These are phyloP conservation scores for Catharus fuscescens DNA, from an alignment of 2,113 vertebrate species.

Conservation along the genomic window DNA sequence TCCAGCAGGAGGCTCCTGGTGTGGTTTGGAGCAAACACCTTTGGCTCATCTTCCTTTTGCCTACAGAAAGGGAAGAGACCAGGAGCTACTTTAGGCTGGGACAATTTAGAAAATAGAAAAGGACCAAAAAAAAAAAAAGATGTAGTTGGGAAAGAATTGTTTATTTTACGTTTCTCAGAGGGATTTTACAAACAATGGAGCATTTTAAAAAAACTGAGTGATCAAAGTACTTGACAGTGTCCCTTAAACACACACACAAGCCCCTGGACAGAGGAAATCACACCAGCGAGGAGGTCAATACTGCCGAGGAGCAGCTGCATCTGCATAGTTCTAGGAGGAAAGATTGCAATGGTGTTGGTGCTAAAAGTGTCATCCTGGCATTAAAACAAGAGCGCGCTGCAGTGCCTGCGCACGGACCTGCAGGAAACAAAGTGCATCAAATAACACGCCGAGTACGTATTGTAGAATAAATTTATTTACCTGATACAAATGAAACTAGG, in stretches of 20 bases:
- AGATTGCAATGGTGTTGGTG: conserved; percentile 55
- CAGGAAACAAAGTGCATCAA: conserved; percentile 53
- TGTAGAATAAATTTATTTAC: conserved; percentile 92
- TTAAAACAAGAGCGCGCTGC: background rate
- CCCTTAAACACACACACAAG: conserved; percentile 58
- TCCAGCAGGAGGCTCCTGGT: background rate
- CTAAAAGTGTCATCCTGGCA: conserved; percentile 48
- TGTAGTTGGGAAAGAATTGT: conserved; percentile 60
- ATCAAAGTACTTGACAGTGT: conserved; percentile 69
- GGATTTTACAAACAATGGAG: conserved; percentile 71
- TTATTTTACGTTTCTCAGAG: conserved; percentile 66
- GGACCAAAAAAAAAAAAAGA: background rate
- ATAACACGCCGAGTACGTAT: conserved; percentile 67
- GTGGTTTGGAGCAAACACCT: background rate
- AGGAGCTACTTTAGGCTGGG: background rate
- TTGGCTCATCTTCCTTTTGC: background rate
- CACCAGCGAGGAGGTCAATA: conserved; percentile 59
- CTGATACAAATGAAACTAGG: conserved; percentile 86
- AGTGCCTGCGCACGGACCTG: background rate
- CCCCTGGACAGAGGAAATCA: conserved; percentile 46
- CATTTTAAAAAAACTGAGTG: conserved; percentile 57
- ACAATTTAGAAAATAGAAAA: background rate
- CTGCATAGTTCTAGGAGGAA: conserved; percentile 67
- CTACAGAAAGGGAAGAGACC: rapidly evolving
- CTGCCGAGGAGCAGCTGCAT: conserved; percentile 55